Evolutionary conservation across 2,797 vertebrate species (phyloP).

Genomic region (Syngnathus rostellatus): DNA sequence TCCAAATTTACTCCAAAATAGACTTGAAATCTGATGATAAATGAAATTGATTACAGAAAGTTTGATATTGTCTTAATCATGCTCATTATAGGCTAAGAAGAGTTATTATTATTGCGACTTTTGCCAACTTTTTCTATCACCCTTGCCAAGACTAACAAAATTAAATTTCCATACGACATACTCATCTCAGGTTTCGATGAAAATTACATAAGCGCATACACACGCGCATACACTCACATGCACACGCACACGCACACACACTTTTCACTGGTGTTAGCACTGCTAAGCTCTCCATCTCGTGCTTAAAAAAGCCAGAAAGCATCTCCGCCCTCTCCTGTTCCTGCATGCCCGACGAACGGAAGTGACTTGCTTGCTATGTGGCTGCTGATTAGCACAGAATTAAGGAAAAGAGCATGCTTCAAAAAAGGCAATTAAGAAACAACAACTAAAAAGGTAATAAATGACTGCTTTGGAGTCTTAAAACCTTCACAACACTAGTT

Average conservation of each 20-base stretch:
- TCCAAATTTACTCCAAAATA: too few relatives aligned
- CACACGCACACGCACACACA: not conserved
- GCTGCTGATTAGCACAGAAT: not conserved
- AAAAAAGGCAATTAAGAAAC: conserved; percentile 3
- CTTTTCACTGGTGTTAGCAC: not conserved
- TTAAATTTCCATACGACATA: not conserved
- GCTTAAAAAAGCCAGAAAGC: not conserved
- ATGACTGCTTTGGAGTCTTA: not conserved
- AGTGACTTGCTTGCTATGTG: not conserved
- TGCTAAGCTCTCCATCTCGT: not conserved
- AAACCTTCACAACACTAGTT: not conserved
- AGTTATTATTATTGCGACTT: not conserved
- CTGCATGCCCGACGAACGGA: not conserved
- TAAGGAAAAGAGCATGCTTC: not conserved
- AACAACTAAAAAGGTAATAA: conserved; percentile 4
- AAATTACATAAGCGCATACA: not conserved
- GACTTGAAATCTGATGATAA: too few relatives aligned
- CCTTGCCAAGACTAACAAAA: not conserved
- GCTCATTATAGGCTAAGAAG: not conserved
- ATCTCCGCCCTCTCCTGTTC: conserved; percentile 1
- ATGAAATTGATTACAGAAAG: not conserved
- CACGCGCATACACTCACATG: too few relatives aligned
- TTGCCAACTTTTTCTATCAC: not conserved
- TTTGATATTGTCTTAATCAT: not conserved
- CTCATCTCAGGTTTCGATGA: not conserved